phyloP scores from a whole-genome alignment of 2,797 vertebrate species.

The Cryptoprocta ferox region DNA sequence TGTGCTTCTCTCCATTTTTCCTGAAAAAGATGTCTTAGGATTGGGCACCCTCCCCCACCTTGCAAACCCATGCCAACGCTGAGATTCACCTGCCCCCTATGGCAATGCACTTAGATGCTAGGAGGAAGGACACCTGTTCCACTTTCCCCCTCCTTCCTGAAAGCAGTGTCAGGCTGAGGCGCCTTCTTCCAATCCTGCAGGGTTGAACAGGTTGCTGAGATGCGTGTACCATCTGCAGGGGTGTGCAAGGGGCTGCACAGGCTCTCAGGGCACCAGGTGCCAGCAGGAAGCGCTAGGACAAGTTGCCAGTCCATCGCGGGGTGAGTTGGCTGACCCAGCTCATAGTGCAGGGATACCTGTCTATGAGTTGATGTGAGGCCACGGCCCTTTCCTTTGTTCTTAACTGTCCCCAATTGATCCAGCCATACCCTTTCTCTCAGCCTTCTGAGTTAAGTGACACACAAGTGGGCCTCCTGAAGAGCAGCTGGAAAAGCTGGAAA shows the following conservation, averaged over 20 bases:
- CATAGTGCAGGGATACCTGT: no score
- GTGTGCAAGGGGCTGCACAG: fast-evolving
- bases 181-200: not conserved
- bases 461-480: not conserved
- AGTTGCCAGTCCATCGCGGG: no score
- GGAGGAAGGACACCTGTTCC: not conserved
- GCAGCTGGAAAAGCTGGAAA: not conserved
- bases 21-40: not conserved
- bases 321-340: fast-evolving
- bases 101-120: not conserved
- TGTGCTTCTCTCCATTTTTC: not conserved
- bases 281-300: fast-evolving
- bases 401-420: not conserved
- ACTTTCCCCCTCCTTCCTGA: not conserved
- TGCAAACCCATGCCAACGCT: not conserved
- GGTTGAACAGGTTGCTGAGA: not conserved
- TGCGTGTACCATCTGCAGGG: not conserved
- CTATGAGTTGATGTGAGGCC: not conserved
- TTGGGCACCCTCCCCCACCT: not conserved
- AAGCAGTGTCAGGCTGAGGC: not conserved
- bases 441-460: not conserved
- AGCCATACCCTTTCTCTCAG: not conserved
- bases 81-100: not conserved
- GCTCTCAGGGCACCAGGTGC: not conserved
- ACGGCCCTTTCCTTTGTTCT: not conserved